Conservation (phyloP, 2,113 vertebrate genomes). For the Numenius arquata region DNA sequence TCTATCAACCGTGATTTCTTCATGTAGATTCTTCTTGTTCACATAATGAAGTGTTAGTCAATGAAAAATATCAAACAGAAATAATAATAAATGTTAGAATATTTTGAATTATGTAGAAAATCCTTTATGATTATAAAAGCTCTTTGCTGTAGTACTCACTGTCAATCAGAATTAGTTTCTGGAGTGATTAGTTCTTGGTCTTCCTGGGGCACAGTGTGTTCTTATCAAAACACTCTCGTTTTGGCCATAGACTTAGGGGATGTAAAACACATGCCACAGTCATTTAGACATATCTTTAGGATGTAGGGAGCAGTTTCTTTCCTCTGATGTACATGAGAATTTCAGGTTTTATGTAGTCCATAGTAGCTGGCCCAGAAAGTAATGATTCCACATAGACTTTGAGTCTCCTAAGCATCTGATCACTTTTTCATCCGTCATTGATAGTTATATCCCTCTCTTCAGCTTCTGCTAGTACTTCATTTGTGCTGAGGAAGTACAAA, state of each 20-base stretch:
- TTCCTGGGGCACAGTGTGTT: fast-evolving
- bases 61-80: neutral
- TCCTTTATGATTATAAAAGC: neutral
- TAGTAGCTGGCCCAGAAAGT: neutral
- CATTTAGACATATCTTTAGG: neutral
- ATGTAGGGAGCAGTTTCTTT: neutral
- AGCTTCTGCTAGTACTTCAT: neutral
- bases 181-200: neutral
- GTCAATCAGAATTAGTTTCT: neutral
- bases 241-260: neutral
- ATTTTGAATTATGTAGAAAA: neutral
- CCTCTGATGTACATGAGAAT: neutral
- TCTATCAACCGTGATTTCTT: neutral
- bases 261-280: neutral
- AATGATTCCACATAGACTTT: neutral
- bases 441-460: neutral
- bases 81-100: neutral
- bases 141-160: neutral
- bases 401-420: neutral
- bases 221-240: neutral
- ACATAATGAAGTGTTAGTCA: neutral
- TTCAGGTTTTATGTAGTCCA: neutral
- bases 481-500: neutral
- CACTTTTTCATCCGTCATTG: neutral
- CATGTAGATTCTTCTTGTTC: neutral